These are phyloP conservation scores for Neria commutata DNA, from an alignment of 2,888 invertebrate genomes.

Conservation along the genomic window DNA sequence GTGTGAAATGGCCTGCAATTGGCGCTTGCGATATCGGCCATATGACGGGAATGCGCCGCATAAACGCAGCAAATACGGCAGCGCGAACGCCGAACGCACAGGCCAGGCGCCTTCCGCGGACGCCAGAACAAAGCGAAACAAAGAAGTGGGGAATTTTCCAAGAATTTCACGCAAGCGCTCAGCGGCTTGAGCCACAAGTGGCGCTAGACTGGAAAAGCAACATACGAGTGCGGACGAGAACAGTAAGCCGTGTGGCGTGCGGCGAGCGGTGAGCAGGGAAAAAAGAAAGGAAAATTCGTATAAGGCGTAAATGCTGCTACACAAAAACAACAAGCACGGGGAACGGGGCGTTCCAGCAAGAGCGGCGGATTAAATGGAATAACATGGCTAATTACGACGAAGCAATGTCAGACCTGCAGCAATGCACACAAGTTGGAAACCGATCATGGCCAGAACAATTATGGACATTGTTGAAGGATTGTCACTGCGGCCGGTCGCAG, in stretches of 20 bases:
- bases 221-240: background rate
- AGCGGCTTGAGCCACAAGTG: background rate
- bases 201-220: background rate
- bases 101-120: slow-evolving; percentile 51
- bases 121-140: slow-evolving; percentile 28
- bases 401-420: background rate
- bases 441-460: slow-evolving; percentile 19
- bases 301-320: slow-evolving; percentile 3
- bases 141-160: slow-evolving; percentile 15
- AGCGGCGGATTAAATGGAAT: slow-evolving; percentile 48
- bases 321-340: background rate
- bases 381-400: slow-evolving; percentile 50
- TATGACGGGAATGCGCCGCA: slow-evolving; percentile 46
- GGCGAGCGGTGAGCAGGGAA: background rate
- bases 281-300: slow-evolving; percentile 4
- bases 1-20: too few relatives aligned
- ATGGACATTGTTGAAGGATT: background rate
- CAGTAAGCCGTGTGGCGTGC: background rate
- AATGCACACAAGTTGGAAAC: background rate
- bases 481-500: background rate
- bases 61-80: slow-evolving; percentile 49
- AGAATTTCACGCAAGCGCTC: slow-evolving; percentile 9
- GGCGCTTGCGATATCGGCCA: too few relatives aligned
- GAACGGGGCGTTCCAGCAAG: slow-evolving; percentile 20
- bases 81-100: slow-evolving; percentile 48